Percentiles rank a stretch among this genome's conserved stretches.
Conservation (phyloP, 2,113 vertebrate species). For the Eulacestoma nigropectus region DNA sequence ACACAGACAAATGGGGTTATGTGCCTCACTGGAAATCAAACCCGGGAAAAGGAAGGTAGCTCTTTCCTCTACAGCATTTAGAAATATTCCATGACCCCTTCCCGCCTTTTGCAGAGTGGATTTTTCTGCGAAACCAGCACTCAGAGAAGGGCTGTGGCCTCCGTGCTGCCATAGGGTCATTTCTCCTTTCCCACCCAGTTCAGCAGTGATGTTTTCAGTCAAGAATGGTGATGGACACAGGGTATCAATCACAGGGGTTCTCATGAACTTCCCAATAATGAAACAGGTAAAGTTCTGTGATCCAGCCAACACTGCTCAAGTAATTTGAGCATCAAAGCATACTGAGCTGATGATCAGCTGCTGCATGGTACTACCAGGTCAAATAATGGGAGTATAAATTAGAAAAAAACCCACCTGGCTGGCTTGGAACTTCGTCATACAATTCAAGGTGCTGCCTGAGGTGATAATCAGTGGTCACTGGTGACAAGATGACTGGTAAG, state of each 20-base stretch:
- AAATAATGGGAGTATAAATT: background rate
- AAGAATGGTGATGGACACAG: background rate
- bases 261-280: background rate
- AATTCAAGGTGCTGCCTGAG: background rate
- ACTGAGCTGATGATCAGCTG: background rate
- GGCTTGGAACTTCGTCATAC: background rate
- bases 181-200: conserved; percentile 5
- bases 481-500: background rate
- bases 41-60: background rate
- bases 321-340: background rate
- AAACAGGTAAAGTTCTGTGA: background rate
- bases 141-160: background rate
- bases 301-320: background rate
- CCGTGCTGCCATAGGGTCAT: background rate
- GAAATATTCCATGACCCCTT: background rate
- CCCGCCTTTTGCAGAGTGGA: background rate
- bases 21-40: background rate
- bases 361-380: no score
- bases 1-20: background rate
- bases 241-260: background rate
- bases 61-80: background rate
- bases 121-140: background rate
- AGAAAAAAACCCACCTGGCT: background rate
- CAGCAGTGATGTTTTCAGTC: background rate
- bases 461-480: background rate